Conservation (phyloP, 2,888 invertebrate species). For the Melanophora roralis region DNA sequence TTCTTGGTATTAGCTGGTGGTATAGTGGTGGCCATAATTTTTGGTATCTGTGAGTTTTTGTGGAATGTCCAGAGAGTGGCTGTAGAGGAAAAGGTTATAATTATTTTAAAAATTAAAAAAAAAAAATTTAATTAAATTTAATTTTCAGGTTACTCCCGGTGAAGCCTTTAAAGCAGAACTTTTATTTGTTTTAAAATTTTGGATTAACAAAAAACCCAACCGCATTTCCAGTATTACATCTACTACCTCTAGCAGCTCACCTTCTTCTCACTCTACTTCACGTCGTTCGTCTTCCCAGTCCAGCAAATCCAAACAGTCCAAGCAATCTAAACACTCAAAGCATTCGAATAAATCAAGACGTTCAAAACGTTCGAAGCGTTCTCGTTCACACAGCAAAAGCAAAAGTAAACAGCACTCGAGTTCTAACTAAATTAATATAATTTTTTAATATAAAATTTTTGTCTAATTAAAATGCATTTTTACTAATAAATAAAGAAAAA, state of each 20-base stretch:
- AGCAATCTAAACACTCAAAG: constrained; percentile 53
- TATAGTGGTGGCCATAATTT: constrained; percentile 83
- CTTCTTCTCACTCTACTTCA: constrained; percentile 56
- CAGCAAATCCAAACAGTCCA: constrained; percentile 46
- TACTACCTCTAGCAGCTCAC: constrained; percentile 35
- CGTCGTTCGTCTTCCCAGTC: constrained; percentile 63
- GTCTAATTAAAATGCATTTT: too few relatives aligned
- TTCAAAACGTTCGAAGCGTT: constrained; percentile 64
- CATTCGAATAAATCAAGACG: constrained; percentile 52
- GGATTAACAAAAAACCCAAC: constrained; percentile 86
- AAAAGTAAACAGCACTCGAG: constrained; percentile 61
- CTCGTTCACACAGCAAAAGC: constrained; percentile 65
- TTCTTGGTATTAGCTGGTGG: constrained; percentile 90
- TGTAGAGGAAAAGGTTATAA: constrained; percentile 84
- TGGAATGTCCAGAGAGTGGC: constrained; percentile 89
- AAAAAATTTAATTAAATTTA: too few relatives aligned
- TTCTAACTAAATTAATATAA: not conserved
- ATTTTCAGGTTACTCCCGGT: constrained; percentile 81
- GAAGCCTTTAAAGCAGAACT: constrained; percentile 85
- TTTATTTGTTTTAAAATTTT: constrained; percentile 85
- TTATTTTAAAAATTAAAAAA: too few relatives aligned
- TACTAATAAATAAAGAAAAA: too few relatives aligned
- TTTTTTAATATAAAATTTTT: constrained; percentile 8
- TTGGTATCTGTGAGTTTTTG: constrained; percentile 90
- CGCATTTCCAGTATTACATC: constrained; percentile 64